Base-by-base conservation (phyloP, 2,888 invertebrate species). In the Hydraecia micacea region DNA sequence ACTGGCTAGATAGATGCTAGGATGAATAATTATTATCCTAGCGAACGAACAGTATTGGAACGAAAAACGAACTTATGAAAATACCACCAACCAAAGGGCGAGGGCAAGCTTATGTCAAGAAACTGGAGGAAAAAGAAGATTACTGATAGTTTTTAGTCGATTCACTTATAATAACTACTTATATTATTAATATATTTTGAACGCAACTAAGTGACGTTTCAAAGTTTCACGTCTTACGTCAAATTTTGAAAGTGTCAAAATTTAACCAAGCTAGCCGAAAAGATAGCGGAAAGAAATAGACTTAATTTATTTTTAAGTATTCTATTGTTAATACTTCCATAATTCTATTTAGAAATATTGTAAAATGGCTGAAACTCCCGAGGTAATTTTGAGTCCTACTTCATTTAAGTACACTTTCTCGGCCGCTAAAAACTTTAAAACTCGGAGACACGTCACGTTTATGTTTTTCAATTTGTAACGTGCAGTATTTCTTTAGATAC, bases 291-390 rank as follows among this genome's bases (percentile, higher is more conserved):
- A 32, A 58, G 55, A 28, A 42, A 46, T 28, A 68, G 13, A 25
- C 46, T 0, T 5, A 68, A 4, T 58, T 63, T 62, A 7, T 36
- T 8, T 62, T 18, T 13, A 76, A 75, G 49, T 75, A 74, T 52
- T 66, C 2, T 49, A 28, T 67, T 71, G 4, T 11, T 62, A 36
- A 18, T 28, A 63, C 32, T 81, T 52, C 1, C 32, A 11, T 39
- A 74, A 25, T 52, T 55, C 4, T 63, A 5, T 46, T 46, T 21
- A 73, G 13, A n/a, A 76, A 49, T 21, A 36, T 55, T 67, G 28
- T 66, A 93, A 79, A 82, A 95, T 95, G 94, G 90, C 94, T 81
- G 96, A 95, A 90, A 90, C 93, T 67, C 90, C 93, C 39, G 96
- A 96, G 95, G 96, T 96, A 94, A 90, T 79, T 83, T 84, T 76